Base-by-base conservation (phyloP, 2,113 vertebrate genomes). In the Dicentrarchus labrax region DNA sequence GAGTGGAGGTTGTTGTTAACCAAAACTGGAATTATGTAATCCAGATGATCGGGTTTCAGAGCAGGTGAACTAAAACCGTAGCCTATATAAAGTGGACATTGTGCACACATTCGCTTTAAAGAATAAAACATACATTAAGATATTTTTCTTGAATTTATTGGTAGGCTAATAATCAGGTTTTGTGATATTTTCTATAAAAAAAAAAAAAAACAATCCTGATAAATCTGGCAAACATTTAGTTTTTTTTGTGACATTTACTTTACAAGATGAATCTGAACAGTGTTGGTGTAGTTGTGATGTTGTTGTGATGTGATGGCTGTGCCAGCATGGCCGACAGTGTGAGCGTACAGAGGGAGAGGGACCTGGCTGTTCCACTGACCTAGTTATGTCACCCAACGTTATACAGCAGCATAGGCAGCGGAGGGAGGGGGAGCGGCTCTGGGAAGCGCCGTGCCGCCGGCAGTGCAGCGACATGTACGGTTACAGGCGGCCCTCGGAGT, bases 331-430 rank as follows among this genome's bases (percentile, higher is more conserved):
- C 86, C 67, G 87, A 80, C 91, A 64, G 84, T 85, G 94, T 95
- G 93, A 93, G 88, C 61, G 76, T 72, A 75, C 70, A 57, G 92
- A 84, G 88, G 86, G 85, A 83, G 88, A 83, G 74, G 65, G 84
- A 76, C 70, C 79, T 82, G 89, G 93, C 94, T 95, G 94, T 95
- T 95, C 93, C 90, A 95, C 94, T 96, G 95, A 95, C 95, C 95
- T 82, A 95, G 92, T 95, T 96, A 94, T 95, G 94, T 96, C 95
- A 95, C 89, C 84, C 67, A 88, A 62, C 86, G 86, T 95, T 95
- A 95, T 90, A 92, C 91, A 88, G 93, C 84, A 30, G 93, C 84
- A 64, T 57, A 50, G 17, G 64, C 78, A 85, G 89, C 85, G 80
- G 87, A 72, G 90, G 89, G 86, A 90, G 92, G 82, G 41, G 70